Percentiles rank a stretch among this genome's conserved stretches.
Evolutionary conservation across 2,113 vertebrate genomes (phyloP).

Genomic region (Solea solea): DNA sequence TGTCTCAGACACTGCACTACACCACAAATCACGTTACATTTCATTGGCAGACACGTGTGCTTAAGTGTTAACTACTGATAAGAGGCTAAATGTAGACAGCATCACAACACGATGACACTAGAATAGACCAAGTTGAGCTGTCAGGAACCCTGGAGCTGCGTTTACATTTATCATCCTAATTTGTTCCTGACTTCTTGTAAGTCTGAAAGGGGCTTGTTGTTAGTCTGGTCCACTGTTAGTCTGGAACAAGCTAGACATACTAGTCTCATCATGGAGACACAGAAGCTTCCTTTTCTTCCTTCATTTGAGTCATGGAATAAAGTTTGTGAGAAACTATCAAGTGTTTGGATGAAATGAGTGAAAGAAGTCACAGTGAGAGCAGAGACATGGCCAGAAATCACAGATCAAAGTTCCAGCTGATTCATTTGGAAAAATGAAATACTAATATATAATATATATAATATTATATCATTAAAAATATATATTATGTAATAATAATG

Average conservation of each 20-base stretch:
- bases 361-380: no score
- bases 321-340: no score
- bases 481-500: no score
- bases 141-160: not conserved
- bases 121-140: slow-evolving; percentile 10
- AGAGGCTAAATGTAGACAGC: slow-evolving; percentile 28
- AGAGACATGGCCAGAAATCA: no score
- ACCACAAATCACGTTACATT: slow-evolving; percentile 10
- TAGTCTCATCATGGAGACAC: slow-evolving; percentile 4
- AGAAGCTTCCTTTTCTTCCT: slow-evolving; percentile 9
- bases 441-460: no score
- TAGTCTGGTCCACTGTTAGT: not conserved
- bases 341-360: no score
- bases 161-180: slow-evolving; percentile 2
- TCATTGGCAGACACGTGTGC: slow-evolving; percentile 13
- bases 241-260: slow-evolving; percentile 9
- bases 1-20: not conserved
- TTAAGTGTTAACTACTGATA: slow-evolving; percentile 14
- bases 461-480: no score
- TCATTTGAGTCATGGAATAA: slow-evolving; percentile 14
- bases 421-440: no score
- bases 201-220: no score
- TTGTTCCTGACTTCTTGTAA: not conserved
- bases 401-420: no score
- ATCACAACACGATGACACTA: slow-evolving; percentile 1